Evolutionary conservation across 1,140 invertebrate genomes (phyloP).

Genomic region (Heterodera carotae): DNA sequence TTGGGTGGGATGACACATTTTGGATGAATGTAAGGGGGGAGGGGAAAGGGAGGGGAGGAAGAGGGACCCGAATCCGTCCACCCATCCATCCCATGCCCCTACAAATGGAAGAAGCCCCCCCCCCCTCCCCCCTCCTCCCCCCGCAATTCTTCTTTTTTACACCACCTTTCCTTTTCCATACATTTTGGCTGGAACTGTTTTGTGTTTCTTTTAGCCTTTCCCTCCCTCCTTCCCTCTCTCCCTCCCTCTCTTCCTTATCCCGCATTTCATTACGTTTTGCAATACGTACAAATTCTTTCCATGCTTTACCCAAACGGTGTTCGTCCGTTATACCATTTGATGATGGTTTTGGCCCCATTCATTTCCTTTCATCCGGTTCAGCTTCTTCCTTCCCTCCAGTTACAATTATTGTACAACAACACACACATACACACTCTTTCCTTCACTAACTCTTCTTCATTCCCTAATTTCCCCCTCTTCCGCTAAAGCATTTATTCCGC

Average conservation of each 20-base stretch:
- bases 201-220: background rate
- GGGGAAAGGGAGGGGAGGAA: too few species aligned
- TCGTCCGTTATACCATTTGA: background rate
- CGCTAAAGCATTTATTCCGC: background rate
- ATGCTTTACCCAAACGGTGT: too few species aligned
- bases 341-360: background rate
- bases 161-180: background rate
- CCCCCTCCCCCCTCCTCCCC: too few species aligned
- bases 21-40: background rate
- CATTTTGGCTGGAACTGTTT: constrained; percentile 1
- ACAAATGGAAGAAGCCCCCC: background rate
- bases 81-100: too few species aligned
- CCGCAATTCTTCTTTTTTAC: too few species aligned
- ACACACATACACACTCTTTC: too few species aligned
- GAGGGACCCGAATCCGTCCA: background rate
- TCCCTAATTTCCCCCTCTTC: background rate
- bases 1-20: background rate
- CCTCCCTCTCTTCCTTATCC: background rate
- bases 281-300: too few species aligned
- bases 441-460: too few species aligned
- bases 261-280: too few species aligned
- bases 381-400: background rate
- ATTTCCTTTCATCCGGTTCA: background rate
- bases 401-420: background rate
- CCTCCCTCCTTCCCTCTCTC: background rate